Base-by-base conservation (phyloP, 2,888 invertebrate genomes). In the Sinelater perroti region DNA sequence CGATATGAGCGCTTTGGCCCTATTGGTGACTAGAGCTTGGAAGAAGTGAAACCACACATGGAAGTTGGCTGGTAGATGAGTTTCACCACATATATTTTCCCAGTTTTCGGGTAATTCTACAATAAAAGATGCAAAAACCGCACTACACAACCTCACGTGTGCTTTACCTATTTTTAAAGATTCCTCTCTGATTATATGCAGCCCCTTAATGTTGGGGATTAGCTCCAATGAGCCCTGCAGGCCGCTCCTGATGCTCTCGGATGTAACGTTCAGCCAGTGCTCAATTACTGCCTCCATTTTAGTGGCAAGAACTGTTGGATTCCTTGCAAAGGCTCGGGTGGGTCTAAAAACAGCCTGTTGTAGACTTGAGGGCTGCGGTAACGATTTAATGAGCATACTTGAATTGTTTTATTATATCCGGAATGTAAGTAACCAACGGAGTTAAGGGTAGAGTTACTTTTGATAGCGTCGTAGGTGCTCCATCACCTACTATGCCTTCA, bases 1-100 rank as follows among this genome's bases (percentile, higher is more conserved):
- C 0, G 80, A 79, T 56, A 89, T 83, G 45, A 90, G 83, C 2
- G 81, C 80, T 67, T 85, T 83, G 7, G 87, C 87, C 30, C 91
- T 81, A 26, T 82, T 77, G n/a, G 90, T 89, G 21, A 92, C 79
- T 4, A 90, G 74, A 0, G 88, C 87, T 72, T 90, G 88, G 77
- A 89, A 91, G 71, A 87, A 88, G 61, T 84, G 81, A 30, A 84
- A 83, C 87, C 91, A 92, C 4, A 91, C 87, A 63, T 88, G 86
- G 13, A 85, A 74, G 26, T 77, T 75, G 3, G 75, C 74, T 1
- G 81, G 79, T n/a, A 90, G 78, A 53, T 82, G 80, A 0, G 88
- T 78, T 2, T 85, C 81, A 8, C 79, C 74, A 72, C 88, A 88
- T 31, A 90, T 83, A 6, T 76, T 72, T 2, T 79, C 77, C 87